Conservation (phyloP, 2,888 invertebrate genomes). For the Erynnis tages region DNA sequence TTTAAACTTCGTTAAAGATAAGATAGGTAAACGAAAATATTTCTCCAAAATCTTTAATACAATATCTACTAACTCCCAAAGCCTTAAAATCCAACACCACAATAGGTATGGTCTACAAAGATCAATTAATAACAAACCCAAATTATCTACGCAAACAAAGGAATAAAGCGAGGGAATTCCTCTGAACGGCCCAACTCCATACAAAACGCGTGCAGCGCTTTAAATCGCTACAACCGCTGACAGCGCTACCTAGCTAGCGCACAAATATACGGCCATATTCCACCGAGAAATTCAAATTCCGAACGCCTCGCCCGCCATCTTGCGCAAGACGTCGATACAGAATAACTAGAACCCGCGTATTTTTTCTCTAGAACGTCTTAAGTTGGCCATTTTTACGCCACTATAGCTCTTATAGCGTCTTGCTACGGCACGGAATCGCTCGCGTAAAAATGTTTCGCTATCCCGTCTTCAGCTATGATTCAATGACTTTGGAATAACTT, state of each 20-base stretch:
- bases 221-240: slow-evolving; percentile 35
- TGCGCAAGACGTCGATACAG: slow-evolving; percentile 79
- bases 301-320: slow-evolving; percentile 77
- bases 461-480: slow-evolving; percentile 47
- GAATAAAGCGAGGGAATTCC: slow-evolving; percentile 3
- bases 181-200: slow-evolving; percentile 46
- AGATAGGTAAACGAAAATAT: too few relatives aligned
- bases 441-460: slow-evolving; percentile 74
- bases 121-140: neutral
- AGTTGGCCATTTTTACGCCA: slow-evolving; percentile 76
- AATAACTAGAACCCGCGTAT: slow-evolving; percentile 71
- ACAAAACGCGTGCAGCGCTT: slow-evolving; percentile 42
- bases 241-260: slow-evolving; percentile 31
- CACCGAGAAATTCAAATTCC: slow-evolving; percentile 78
- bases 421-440: slow-evolving; percentile 76
- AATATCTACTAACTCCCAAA: too few relatives aligned
- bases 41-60: too few relatives aligned
- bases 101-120: too few relatives aligned
- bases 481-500: slow-evolving; percentile 22
- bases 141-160: neutral
- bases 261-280: slow-evolving; percentile 68
- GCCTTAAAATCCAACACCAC: too few relatives aligned
- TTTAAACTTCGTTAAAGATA: too few relatives aligned
- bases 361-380: slow-evolving; percentile 79
- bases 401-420: slow-evolving; percentile 75